phyloP scores from a whole-genome alignment of 2,797 vertebrate genomes.

The Betta splendens region DNA sequence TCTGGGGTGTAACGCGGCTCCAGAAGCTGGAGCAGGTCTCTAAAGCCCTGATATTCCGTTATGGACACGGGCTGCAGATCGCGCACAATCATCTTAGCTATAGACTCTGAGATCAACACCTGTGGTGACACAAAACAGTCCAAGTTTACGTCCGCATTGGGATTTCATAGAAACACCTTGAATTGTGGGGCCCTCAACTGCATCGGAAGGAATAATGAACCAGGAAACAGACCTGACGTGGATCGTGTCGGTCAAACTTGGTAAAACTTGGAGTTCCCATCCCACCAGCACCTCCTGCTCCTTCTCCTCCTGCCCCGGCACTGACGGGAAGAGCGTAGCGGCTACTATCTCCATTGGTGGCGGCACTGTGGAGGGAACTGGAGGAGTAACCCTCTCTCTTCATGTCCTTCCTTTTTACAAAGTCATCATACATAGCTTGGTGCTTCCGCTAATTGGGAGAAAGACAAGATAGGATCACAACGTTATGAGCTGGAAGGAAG shows the following conservation, averaged over 20 bases:
- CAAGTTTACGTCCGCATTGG: background rate
- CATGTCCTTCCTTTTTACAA: conserved; percentile 87
- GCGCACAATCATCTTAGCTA: conserved; percentile 84
- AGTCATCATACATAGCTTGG: conserved; percentile 86
- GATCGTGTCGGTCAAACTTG: conserved; percentile 84
- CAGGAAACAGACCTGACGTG: conserved; percentile 74
- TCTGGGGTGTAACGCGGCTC: conserved; percentile 85
- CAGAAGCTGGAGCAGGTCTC: conserved; percentile 82
- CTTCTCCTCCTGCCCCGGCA: conserved; percentile 47
- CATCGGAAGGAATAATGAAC: background rate
- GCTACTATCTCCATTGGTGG: conserved; percentile 67
- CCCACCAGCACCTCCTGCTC: conserved; percentile 55
- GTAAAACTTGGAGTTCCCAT: conserved; percentile 59
- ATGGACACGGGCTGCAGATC: conserved; percentile 84
- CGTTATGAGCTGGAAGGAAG: no score
- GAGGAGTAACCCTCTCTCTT: conserved; percentile 84
- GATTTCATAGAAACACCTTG: background rate
- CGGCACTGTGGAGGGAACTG: conserved; percentile 71
- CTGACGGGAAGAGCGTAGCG: conserved; percentile 64
- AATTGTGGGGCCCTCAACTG: background rate
- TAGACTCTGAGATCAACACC: conserved; percentile 84
- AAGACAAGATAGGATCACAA: conserved; percentile 19
- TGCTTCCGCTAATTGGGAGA: conserved; percentile 79
- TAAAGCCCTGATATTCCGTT: conserved; percentile 83
- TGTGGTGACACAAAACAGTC: conserved; percentile 15